phyloP scores from a whole-genome alignment of 2,797 vertebrate genomes.

The Cyclura pinguis region DNA sequence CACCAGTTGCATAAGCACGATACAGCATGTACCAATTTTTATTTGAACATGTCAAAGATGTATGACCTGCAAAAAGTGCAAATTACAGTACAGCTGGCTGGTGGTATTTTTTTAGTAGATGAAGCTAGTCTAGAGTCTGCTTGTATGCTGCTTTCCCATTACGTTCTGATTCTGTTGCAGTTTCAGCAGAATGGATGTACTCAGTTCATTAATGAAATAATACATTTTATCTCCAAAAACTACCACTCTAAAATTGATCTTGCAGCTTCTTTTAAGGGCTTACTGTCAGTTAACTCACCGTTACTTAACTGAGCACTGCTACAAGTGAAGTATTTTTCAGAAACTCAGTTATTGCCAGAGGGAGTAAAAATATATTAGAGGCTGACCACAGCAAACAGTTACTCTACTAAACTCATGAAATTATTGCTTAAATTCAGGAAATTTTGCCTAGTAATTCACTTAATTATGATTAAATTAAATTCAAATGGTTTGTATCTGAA shows the following conservation, averaged over 20 bases:
- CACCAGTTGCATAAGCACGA: background rate
- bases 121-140: background rate
- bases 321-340: conserved; percentile 20
- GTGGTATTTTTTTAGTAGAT: background rate
- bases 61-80: background rate
- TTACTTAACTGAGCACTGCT: conserved; percentile 42
- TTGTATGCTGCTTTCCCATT: conserved; percentile 4
- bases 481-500: conserved; percentile 94
- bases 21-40: background rate
- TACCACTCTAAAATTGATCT: background rate
- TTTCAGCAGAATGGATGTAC: background rate
- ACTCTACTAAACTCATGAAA: conserved; percentile 64
- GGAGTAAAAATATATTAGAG: conserved; percentile 16
- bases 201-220: conserved; percentile 11
- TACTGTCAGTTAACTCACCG: conserved; percentile 26
- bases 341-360: background rate
- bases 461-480: conserved; percentile 82
- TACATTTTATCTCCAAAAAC: background rate
- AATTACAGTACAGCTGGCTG: background rate
- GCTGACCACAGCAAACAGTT: background rate
- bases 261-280: conserved; percentile 13
- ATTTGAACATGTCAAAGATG: background rate
- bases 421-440: conserved; percentile 70
- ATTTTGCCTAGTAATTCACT: conserved; percentile 72
- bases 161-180: background rate